These are phyloP conservation scores for Picathartes gymnocephalus DNA, from an alignment of 2,113 vertebrate genomes.

Conservation along the genomic window DNA sequence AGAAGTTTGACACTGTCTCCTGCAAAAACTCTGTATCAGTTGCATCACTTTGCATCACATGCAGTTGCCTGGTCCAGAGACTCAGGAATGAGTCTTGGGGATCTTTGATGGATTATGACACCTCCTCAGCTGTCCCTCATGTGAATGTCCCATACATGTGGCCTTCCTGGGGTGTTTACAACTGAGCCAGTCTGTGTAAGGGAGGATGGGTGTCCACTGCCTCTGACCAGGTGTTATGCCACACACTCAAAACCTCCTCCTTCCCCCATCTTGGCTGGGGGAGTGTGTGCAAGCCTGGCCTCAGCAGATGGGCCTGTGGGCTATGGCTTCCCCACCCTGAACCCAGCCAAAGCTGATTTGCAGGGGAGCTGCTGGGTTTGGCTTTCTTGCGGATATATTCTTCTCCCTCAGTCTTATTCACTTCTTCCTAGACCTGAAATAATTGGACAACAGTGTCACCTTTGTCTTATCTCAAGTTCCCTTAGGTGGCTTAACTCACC, in stretches of 20 bases:
- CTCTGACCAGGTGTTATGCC: fast-evolving
- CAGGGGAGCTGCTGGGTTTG: not conserved
- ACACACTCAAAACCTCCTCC: not conserved
- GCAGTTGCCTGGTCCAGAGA: not conserved
- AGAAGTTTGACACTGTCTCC: not conserved
- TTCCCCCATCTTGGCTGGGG: fast-evolving
- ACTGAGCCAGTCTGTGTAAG: not conserved
- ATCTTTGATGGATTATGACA: not conserved
- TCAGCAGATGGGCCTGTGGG: not conserved
- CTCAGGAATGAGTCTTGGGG: not conserved
- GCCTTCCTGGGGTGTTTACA: not conserved
- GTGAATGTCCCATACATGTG: not conserved
- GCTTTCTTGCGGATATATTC: not conserved
- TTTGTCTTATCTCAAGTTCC: not conserved
- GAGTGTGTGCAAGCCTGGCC: not conserved
- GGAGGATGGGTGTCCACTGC: not conserved
- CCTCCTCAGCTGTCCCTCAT: not conserved
- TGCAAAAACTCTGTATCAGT: not conserved
- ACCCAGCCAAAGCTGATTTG: no score
- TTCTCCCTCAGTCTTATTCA: not conserved
- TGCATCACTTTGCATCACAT: no score
- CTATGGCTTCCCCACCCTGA: not conserved
- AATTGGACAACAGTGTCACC: not conserved
- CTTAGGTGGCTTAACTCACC: not conserved
- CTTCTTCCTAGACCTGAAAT: no score